Base-by-base conservation (phyloP, 2,797 vertebrate species). In the Rallus crepitans region DNA sequence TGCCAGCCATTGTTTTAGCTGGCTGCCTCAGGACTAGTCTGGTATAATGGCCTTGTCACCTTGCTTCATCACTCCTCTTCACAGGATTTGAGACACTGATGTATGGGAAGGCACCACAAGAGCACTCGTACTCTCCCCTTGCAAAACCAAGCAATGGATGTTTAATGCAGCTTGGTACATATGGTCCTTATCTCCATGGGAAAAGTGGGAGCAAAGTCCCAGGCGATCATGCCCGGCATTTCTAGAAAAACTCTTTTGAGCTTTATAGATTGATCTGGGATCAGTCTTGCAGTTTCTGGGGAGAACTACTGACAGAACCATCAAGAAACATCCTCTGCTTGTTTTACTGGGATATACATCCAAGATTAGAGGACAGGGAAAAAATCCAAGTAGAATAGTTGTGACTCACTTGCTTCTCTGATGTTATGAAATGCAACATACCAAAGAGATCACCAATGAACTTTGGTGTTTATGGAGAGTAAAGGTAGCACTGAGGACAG, bases 151-250 rank as follows among this genome's bases (percentile, higher is more conserved):
- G 14, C 25, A 16, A 12, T 1, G 7, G 61, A 40, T 37, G 33
- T 39, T 60, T 50, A 53, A 45, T 4, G 4, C 23, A 66, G 42
- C 52, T 89, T 21, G 17, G 33, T 7, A 39, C 42, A 24, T 81
- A 65, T 83, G 42, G 37, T 87, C 63, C 35, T 56, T 20, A 31
- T 52, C 31, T 70, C 60, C 60, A 37, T 4, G 18, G 37, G 21
- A 65, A 28, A 50, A 79, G 16, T 13, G 3, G 11, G 6, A 71
- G 31, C 65, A 15, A 70, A 63, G 39, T 60, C 48, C 66, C 60
- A 53, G 12, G 20, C 0, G 0, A 40, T 63, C 4, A 0, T 9
- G 3, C 20, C 3, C 20, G 73, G 39, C 8, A 12, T 47, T 82
- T 72, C 85, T 65, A 35, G 59, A n/a, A 71, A 90, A 73, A n/a